phyloP scores from a whole-genome alignment of 2,888 invertebrate genomes.

The Alloscopus bannaensis region DNA sequence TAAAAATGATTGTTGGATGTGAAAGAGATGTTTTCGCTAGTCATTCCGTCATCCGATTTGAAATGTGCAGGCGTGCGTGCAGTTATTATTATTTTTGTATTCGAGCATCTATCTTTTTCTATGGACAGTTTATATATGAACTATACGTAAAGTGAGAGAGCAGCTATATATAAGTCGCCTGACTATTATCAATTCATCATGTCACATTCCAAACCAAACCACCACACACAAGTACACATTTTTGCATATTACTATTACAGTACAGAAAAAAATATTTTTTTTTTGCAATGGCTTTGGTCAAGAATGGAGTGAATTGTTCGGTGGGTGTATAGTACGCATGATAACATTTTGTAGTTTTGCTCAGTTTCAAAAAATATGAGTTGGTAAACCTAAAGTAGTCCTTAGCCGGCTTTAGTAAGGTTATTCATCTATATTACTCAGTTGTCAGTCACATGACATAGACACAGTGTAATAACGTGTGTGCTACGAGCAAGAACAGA shows the following conservation, averaged over 20 bases:
- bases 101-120: slow-evolving; percentile 1
- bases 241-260: too few relatives aligned
- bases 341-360: too few relatives aligned
- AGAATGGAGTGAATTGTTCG: too few relatives aligned
- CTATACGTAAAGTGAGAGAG: too few relatives aligned
- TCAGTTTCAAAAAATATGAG: too few relatives aligned
- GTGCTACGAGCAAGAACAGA: neutral
- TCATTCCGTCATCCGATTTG: slow-evolving; percentile 25
- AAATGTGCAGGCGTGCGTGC: slow-evolving; percentile 26
- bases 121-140: too few relatives aligned
- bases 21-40: slow-evolving; percentile 12
- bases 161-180: neutral
- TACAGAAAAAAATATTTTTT: too few relatives aligned
- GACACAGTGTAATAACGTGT: neutral
- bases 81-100: slow-evolving; percentile 19
- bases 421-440: slow-evolving; percentile 19
- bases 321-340: too few relatives aligned
- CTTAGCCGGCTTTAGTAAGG: slow-evolving; percentile 11
- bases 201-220: too few relatives aligned
- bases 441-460: slow-evolving; percentile 9
- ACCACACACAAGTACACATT: neutral
- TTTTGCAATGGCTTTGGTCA: too few relatives aligned
- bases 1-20: slow-evolving; percentile 1
- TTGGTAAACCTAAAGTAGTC: neutral
- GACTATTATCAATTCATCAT: too few relatives aligned